Evolutionary conservation across 2,797 vertebrate genomes (phyloP), one percentile per base, ranked within the genome.

Genomic region (Heliangelus exortis): DNA sequence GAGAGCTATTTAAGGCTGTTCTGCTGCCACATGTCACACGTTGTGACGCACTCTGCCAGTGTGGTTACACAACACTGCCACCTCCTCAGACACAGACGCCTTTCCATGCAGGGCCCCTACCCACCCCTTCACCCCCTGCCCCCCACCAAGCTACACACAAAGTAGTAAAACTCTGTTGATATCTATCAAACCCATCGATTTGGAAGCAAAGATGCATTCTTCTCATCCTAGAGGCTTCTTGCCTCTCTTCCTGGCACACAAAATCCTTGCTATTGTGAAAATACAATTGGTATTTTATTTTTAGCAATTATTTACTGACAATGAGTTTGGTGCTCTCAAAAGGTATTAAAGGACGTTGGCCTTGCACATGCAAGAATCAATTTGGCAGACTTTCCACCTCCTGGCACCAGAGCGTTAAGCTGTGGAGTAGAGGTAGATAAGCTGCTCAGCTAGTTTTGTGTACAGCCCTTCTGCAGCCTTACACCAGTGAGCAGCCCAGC

Each of bases 21-120:
- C 96, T 94, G 83, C 95, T 95, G 85, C 92, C 95, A 96, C 92
- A 94, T 92, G 93, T 92, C 95, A 94, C 91, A 93, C n/a, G 10
- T 94, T 92, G 77, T 95, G 95, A 97, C 83, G 90, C 92, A 84
- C 83, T 90, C 89, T 91, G 89, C 88, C 95, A 94, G 53, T 51
- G 82, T 88, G 77, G 87, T 97, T 96, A 96, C 87, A 94, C 91
- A 97, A 94, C 93, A 94, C 58, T 1, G 0, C 89, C 95, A 83
- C 92, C 93, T 91, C 96, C 95, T 95, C 93, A 96, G 57, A 72
- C 89, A 71, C 50, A 75, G 75, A 22, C 4, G 11, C 47, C 28
- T 94, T 90, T 65, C 63, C 39, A 53, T 7, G 5, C 69, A 69
- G 67, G 82, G 61, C 34, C 78, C 65, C 57, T 13, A 14, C 3